Evolutionary conservation across 1,140 invertebrate genomes (phyloP).

Genomic region (Drosophila tani): DNA sequence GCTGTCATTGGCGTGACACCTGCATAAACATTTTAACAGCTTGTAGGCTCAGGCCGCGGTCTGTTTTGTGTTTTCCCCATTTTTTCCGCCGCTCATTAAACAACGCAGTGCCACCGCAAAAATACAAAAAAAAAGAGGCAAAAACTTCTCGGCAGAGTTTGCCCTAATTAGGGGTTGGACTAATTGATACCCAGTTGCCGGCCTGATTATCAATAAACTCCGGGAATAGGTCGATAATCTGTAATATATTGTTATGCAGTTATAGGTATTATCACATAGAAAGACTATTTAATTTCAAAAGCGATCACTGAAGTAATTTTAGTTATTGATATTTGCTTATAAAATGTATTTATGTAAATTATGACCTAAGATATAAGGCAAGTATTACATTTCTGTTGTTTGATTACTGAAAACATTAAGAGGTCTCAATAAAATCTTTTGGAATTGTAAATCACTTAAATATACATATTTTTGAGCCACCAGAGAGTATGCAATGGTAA

Average conservation of each 20-base stretch:
- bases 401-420: too few species aligned
- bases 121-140: constrained; percentile 15
- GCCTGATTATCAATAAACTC: background rate
- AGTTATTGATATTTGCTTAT: too few species aligned
- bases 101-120: constrained; percentile 38
- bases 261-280: background rate
- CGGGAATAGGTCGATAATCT: constrained; percentile 5
- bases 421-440: too few species aligned
- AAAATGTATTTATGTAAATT: too few species aligned
- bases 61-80: constrained; percentile 37
- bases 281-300: too few species aligned
- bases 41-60: constrained; percentile 50
- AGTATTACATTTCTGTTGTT: too few species aligned
- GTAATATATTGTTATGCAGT: background rate
- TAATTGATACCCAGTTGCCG: constrained; percentile 33
- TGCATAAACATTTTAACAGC: constrained; percentile 80
- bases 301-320: background rate
- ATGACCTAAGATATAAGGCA: too few species aligned
- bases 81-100: constrained; percentile 47
- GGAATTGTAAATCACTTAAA: too few species aligned
- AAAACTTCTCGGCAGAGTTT: constrained; percentile 22
- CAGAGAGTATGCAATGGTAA: background rate
- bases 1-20: constrained; percentile 67
- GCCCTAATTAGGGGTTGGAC: constrained; percentile 34
- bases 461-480: background rate